These are phyloP conservation scores for honey bee (Apis mellifera) DNA, from an alignment of 1,140 invertebrate genomes.

Conservation along the genomic window Amel_HAv3.1 CM009943.2:7343001-7343500, in stretches of 20 bases:
- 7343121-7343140: slow-evolving; percentile 28
- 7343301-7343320: slow-evolving; percentile 46
- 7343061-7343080: not conserved
- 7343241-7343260: slow-evolving; percentile 43
- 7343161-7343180: slow-evolving; percentile 34
- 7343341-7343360: slow-evolving; percentile 37
- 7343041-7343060: not conserved
- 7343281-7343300: slow-evolving; percentile 55
- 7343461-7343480: slow-evolving; percentile 51
- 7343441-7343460: slow-evolving; percentile 54
- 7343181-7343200: slow-evolving; percentile 28
- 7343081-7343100: slow-evolving; percentile 33
- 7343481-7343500: slow-evolving; percentile 25
- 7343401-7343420: slow-evolving; percentile 39
- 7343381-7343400: slow-evolving; percentile 38
- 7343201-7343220: slow-evolving; percentile 35
- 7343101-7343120: not conserved
- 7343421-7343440: slow-evolving; percentile 47
- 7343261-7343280: slow-evolving; percentile 47
- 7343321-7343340: slow-evolving; percentile 45
- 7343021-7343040: slow-evolving; percentile 18
- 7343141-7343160: slow-evolving; percentile 14
- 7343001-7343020: not conserved
- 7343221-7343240: slow-evolving; percentile 40
- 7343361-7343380: slow-evolving; percentile 35